Evolutionary conservation across 1,140 invertebrate species (phyloP).

Genomic region (Penaeus japonicus): DNA sequence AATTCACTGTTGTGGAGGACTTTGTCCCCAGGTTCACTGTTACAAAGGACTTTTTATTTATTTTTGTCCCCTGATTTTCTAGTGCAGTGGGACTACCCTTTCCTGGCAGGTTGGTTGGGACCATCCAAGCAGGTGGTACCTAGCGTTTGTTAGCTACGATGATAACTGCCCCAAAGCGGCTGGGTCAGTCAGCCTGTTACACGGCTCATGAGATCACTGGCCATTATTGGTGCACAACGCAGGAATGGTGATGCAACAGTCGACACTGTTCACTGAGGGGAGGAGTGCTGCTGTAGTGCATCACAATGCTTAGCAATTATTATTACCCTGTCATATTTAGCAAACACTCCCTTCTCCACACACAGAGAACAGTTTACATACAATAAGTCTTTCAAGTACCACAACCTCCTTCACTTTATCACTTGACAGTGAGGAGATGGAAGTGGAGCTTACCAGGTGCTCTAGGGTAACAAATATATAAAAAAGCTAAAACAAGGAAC

Average conservation of each 20-base stretch:
- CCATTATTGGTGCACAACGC: constrained; percentile 34
- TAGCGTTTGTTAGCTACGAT: constrained; percentile 17
- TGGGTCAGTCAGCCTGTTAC: constrained; percentile 15
- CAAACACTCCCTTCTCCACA: constrained; percentile 45
- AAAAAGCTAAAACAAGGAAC: constrained; percentile 54
- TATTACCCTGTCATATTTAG: constrained; percentile 52
- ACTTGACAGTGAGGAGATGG: constrained; percentile 30
- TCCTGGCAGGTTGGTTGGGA: not conserved
- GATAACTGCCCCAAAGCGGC: not conserved
- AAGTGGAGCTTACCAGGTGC: constrained; percentile 37
- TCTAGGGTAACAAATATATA: constrained; percentile 54
- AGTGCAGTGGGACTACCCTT: not conserved
- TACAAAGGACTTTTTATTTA: constrained; percentile 8
- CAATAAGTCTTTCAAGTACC: constrained; percentile 35
- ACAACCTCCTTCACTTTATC: constrained; percentile 32
- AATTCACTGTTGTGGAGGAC: constrained; percentile 25
- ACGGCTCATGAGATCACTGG: constrained; percentile 40
- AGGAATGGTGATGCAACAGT: constrained; percentile 27
- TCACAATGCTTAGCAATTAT: constrained; percentile 54
- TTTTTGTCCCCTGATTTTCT: constrained; percentile 16
- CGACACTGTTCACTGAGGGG: constrained; percentile 14
- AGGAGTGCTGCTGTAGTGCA: constrained; percentile 38
- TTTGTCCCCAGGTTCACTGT: constrained; percentile 31
- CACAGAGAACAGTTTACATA: constrained; percentile 38
- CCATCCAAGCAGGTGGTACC: not conserved